These are phyloP conservation scores for Halcyon smyrnensis DNA, from an alignment of 2,797 vertebrate species.

Conservation along the genomic window DNA sequence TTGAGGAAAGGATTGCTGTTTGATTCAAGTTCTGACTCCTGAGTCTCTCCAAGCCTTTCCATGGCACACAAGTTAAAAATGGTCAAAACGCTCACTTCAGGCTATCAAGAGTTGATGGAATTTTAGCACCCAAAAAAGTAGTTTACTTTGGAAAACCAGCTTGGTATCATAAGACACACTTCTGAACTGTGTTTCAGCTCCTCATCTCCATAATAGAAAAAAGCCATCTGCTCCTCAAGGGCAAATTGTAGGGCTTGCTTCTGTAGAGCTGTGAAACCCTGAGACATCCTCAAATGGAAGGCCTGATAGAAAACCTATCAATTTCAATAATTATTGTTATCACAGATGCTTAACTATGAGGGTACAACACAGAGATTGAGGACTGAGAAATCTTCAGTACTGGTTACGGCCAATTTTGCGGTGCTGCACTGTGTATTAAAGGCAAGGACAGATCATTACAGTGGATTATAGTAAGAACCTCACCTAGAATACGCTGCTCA, in stretches of 20 bases:
- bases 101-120: neutral
- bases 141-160: neutral
- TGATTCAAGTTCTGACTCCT: neutral
- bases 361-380: neutral
- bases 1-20: neutral
- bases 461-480: neutral
- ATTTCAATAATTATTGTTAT: slow-evolving; percentile 55
- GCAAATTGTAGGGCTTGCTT: slow-evolving; percentile 55
- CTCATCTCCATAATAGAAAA: slow-evolving; percentile 41
- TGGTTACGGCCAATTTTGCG: neutral
- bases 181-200: slow-evolving; percentile 19
- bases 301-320: neutral
- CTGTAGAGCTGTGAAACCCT: slow-evolving; percentile 15
- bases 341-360: slow-evolving; percentile 21
- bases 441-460: neutral
- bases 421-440: neutral
- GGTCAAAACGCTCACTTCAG: neutral
- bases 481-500: neutral
- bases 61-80: neutral
- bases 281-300: neutral
- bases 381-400: neutral
- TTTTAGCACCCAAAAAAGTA: neutral
- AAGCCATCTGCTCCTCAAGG: slow-evolving; percentile 47
- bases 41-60: neutral
- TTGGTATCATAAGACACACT: neutral